Base-by-base conservation (phyloP, 2,888 invertebrate species). In the Spialia ferax region DNA sequence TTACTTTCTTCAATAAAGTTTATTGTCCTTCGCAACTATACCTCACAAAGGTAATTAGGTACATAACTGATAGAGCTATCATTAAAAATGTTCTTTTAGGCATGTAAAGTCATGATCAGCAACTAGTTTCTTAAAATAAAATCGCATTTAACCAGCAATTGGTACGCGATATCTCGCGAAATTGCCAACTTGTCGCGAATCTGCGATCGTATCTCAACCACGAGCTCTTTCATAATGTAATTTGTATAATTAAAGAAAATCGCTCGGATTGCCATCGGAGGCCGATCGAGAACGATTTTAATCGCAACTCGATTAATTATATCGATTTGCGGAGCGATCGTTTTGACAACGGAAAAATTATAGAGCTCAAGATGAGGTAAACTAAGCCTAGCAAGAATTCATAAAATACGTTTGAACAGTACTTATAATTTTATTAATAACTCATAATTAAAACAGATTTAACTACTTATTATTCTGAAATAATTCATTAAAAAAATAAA, bases 211-310 rank as follows among this genome's bases (percentile, higher is more conserved):
- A 74, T 78, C 76, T 78, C 75, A 88, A 93, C 70, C 55, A 77
- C 72, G 76, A 67, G 76, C 77, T 79, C 77, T 77, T 79, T 79
- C 82, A 87, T 86, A 87, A 87, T 86, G 88, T 88, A 88, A 91
- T 91, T 90, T 88, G 87, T 91, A 86, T 89, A 91, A 92, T 92
- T 92, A 92, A 90, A 89, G 89, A 88, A 88, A 89, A 85, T 82
- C 82, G 84, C 79, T 70, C 73, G 75, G 87, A 89, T 91, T 82
- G 83, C 79, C 77, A 91, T 91, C 89, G 82, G 15, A 52, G 52
- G 52, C 62, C 78, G 78, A 79, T 80, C 80, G 80, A 75, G 79
- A 77, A 83, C 71, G 75, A 88, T 89, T 78, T 84, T 86, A 88
- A 88, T 87, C 86, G 45, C 29, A 52, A 54, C 20, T 60, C 66